These are phyloP conservation scores for Tragelaphus buxtoni DNA, from an alignment of 2,113 vertebrate species.

Conservation along the genomic window DNA sequence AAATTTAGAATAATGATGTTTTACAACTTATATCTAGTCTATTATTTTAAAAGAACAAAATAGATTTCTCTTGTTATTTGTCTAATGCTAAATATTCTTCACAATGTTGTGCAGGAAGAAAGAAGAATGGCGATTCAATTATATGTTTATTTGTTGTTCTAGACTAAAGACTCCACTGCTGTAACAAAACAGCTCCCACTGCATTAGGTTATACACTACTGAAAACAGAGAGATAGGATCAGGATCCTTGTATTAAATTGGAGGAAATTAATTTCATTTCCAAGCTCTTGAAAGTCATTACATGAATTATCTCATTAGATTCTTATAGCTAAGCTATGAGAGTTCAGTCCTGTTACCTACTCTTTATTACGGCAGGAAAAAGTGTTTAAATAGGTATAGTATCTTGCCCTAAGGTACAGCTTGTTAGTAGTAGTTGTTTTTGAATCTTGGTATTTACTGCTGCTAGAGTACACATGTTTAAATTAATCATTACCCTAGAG, in stretches of 20 bases:
- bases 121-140: background rate
- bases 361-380: background rate
- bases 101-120: background rate
- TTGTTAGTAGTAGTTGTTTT: background rate
- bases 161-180: background rate
- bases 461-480: background rate
- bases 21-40: background rate
- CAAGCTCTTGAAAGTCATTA: background rate
- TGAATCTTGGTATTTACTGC: background rate
- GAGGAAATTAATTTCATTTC: background rate
- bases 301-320: background rate
- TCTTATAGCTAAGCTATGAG: background rate
- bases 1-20: background rate
- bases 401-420: background rate
- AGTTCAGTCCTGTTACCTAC: background rate
- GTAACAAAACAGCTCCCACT: background rate
- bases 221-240: background rate
- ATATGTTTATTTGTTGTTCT: background rate
- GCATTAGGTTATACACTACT: background rate
- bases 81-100: background rate
- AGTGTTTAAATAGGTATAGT: background rate
- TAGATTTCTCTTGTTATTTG: background rate
- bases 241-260: background rate
- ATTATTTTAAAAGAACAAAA: background rate
- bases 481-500: background rate